Evolutionary conservation across 64 coral and sea anemone genomes (phyloP).

Genomic region (Exaiptasia diaphana): DNA sequence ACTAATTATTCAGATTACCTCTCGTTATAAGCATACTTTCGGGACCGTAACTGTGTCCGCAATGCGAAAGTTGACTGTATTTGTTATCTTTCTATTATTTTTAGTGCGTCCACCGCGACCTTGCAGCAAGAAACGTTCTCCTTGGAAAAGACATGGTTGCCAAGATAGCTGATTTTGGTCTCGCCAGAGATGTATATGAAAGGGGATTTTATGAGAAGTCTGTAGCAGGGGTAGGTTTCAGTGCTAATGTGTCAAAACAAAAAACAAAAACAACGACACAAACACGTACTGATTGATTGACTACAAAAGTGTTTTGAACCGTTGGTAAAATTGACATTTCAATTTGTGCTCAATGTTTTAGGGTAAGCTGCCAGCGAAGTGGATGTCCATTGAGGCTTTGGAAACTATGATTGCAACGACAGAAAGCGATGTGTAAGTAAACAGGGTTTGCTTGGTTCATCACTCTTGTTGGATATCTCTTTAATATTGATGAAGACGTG

Average conservation of each 20-base stretch:
- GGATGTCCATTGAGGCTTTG: slow-evolving; percentile 79
- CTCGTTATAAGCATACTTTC: not conserved
- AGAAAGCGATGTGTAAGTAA: slow-evolving; percentile 69
- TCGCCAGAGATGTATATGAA: slow-evolving; percentile 55
- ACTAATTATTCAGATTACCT: not conserved
- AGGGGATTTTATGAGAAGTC: slow-evolving; percentile 49
- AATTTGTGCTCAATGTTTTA: too few species aligned
- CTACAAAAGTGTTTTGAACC: too few species aligned
- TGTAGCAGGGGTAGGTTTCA: not conserved
- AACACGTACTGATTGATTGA: too few species aligned
- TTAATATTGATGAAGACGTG: too few species aligned
- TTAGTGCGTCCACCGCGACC: slow-evolving; percentile 63
- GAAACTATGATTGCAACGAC: slow-evolving; percentile 49
- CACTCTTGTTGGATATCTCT: too few species aligned
- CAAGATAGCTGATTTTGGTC: slow-evolving; percentile 57
- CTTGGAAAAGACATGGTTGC: slow-evolving; percentile 42
- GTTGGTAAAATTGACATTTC: too few species aligned
- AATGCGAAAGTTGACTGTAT: not conserved
- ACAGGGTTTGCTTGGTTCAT: not conserved
- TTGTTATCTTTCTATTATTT: not conserved
- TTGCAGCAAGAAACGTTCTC: slow-evolving; percentile 63
- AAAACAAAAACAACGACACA: too few species aligned
- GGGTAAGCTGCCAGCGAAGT: slow-evolving; percentile 71
- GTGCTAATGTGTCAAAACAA: not conserved
- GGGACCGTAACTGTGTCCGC: not conserved